Base-by-base conservation (phyloP, 2,113 vertebrate species). In the Myrmophylax atrothorax region DNA sequence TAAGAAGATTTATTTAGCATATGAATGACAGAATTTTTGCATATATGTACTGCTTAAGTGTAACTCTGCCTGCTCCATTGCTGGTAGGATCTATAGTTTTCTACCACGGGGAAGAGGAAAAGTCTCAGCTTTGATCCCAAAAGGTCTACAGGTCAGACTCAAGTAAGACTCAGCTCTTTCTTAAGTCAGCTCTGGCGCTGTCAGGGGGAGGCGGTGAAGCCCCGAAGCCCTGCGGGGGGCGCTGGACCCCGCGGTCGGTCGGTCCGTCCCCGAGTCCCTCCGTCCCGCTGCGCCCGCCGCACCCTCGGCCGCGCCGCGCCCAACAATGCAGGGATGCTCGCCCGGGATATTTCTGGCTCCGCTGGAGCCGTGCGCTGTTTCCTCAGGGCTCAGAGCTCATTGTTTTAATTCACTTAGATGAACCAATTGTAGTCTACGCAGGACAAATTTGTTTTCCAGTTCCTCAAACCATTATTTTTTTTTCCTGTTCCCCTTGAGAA, bases 401-500 rank as follows among this genome's bases (percentile, higher is more conserved):
- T 97, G 96, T 97, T 87, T 83, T 84, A 35, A 74, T 73, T 88
- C 84, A 3, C 38, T 66, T 53, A 11, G 53, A 67, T 73, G 86
- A 87, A 96, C 89, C 76, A 97, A 94, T 90, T 94, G 82, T 49
- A 59, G 93, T 90, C 91, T 72, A 62, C 86, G 33, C 60, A 31
- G 94, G 75, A 91, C 70, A 12, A 38, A 22, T 20, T 87, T 96
- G 86, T 87, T 94, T 87, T 69, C 80, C 90, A 94, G 76, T 94
- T 89, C 89, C 92, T 95, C 75, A 84, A 80, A 89, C 93, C 95
- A 93, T 96, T 94, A 87, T 95, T 90, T 91, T 96, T 96, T 52
- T 84, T 97, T 97, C 95, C 96, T 93, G 95, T 93, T 97, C 93
- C 84, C 93, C 84, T 94, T 83, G 90, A 95, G 95, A 93, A 93